Conservation (phyloP, 1,140 invertebrate genomes). For the Whitmania pigra region DNA sequence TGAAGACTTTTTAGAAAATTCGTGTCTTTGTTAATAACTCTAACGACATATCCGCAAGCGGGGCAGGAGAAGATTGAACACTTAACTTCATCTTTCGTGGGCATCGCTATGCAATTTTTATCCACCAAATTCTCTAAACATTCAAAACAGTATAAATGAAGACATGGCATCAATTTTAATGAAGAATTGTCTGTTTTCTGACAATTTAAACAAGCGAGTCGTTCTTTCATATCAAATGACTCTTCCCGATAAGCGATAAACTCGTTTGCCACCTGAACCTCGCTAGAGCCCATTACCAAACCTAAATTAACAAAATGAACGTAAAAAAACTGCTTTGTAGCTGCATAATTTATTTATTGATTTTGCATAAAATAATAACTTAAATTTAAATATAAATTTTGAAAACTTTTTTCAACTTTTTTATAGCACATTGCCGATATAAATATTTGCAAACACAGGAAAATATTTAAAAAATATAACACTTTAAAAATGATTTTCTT, state of each 20-base stretch:
- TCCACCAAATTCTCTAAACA: slow-evolving; percentile 9
- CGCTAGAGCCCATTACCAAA: not conserved
- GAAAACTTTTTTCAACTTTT: no score
- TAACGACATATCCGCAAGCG: not conserved
- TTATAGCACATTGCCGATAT: no score
- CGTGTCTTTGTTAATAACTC: not conserved
- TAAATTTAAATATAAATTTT: not conserved
- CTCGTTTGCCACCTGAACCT: not conserved
- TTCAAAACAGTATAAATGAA: slow-evolving; percentile 1
- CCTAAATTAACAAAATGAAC: no score
- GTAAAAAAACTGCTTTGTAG: not conserved
- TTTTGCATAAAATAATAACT: not conserved
- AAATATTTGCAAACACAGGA: no score
- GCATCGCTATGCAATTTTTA: not conserved
- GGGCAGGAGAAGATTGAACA: slow-evolving; percentile 5
- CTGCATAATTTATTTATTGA: not conserved
- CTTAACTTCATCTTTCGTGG: not conserved
- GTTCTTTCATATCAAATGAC: not conserved
- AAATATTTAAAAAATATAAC: no score
- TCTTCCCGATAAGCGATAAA: no score
- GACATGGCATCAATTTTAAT: slow-evolving; percentile 7
- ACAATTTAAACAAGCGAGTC: not conserved
- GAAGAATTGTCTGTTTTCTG: not conserved
- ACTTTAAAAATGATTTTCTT: no score
- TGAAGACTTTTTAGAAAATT: not conserved